Base-by-base conservation (phyloP, 1,140 invertebrate species). In the Patella vulgata region DNA sequence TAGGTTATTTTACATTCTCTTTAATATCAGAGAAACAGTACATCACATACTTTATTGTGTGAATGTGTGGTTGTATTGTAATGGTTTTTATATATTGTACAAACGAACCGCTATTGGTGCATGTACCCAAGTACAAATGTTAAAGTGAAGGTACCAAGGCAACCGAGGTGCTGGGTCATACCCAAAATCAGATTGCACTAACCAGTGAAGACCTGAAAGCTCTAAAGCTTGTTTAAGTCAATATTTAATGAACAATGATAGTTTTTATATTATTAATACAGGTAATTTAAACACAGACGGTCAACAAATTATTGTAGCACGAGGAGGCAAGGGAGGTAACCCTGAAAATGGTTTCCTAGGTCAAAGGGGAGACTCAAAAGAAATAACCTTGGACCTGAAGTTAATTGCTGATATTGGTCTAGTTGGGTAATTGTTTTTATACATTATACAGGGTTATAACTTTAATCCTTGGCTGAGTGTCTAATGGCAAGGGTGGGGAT, bases 321-420 rank as follows among this genome's bases (percentile, higher is more conserved):
- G 93, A 71, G 97, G 97, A 2, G 97, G 97, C 21, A 89, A 91
- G 0, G 97, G 97, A 12, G 97, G 97, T 0, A 91, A 92, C 82
- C 95, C 96, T 4, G 97, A 98, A 85, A 88, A 90, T 59, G 97
- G 92, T 85, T 99, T 98, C 80, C 86, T 91, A 19, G 90, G 91
- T 0, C 89, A 91, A 68, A 89, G 87, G 25, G 88, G 93, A 64
- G 91, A 97, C 75, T 86, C 90, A 8, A 77, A 87, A 3, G 79
- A 33, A 8, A 73, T 85, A 19, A 82, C 86, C 1, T 77, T 99
- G 3, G 95, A 98, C 86, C 83, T 99, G 47, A 89, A 91, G 72
- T 92, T 92, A 42, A 96, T 99, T 88, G 97, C 97, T 9, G 92
- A 98, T 80, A 87, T 97, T 61, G 97, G 96, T 56, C 83, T 99